Percentiles rank a stretch among this genome's conserved stretches.
phyloP scores from a whole-genome alignment of 2,888 invertebrate genomes.

The Diarsia dahlii region DNA sequence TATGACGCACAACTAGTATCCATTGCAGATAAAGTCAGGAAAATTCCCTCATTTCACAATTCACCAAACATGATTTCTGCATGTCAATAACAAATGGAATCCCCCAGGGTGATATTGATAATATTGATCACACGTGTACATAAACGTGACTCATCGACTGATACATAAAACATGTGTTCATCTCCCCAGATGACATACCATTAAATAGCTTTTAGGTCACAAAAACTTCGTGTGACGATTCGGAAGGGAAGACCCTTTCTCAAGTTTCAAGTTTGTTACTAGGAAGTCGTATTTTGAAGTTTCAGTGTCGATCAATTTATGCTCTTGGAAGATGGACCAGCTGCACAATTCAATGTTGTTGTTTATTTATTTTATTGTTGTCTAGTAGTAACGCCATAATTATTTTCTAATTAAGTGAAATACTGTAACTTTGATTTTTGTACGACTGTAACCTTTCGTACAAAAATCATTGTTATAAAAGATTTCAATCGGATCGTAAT shows the following conservation, averaged over 20 bases:
- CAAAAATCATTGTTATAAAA: not conserved
- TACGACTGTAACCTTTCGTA: not conserved
- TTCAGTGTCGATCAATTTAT: not conserved
- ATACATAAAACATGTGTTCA: slow-evolving; percentile 31
- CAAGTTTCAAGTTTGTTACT: slow-evolving; percentile 26
- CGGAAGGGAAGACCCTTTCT: slow-evolving; percentile 35
- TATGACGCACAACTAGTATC: not conserved
- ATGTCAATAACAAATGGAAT: not conserved
- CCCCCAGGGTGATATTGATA: not conserved
- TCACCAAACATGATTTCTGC: not conserved
- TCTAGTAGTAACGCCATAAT: too few relatives aligned
- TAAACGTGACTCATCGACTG: slow-evolving; percentile 21
- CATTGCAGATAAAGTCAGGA: not conserved
- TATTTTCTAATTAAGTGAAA: too few relatives aligned
- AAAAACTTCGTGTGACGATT: slow-evolving; percentile 46
- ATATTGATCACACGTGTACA: not conserved
- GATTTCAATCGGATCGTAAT: not conserved
- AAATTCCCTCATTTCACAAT: not conserved
- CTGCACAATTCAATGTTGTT: not conserved
- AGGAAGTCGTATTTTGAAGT: slow-evolving; percentile 4
- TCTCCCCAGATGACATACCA: slow-evolving; percentile 36
- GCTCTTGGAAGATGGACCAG: not conserved
- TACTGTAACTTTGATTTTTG: too few relatives aligned
- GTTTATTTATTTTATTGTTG: too few relatives aligned
- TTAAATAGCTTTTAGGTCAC: slow-evolving; percentile 45